phyloP scores from a whole-genome alignment of 2,113 vertebrate genomes.

The Pomatostomus ruficeps region DNA sequence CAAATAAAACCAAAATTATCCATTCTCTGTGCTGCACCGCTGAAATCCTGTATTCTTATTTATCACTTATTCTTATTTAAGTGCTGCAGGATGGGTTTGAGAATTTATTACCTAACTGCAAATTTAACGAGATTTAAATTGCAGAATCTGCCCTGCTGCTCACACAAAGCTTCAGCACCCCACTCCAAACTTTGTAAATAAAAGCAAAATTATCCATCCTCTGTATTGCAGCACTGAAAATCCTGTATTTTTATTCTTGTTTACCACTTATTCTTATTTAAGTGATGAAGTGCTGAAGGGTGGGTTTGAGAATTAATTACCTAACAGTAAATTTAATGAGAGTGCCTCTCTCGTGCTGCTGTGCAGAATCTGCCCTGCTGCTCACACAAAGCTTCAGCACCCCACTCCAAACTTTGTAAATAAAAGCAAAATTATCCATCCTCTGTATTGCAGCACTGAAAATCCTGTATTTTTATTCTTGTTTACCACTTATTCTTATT shows the following conservation, averaged over 20 bases:
- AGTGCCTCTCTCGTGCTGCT: background rate
- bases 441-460: rapidly evolving
- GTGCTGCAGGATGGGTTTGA: background rate
- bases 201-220: rapidly evolving
- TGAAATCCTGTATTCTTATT: rapidly evolving
- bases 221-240: rapidly evolving
- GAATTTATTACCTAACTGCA: background rate
- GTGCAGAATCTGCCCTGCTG: background rate
- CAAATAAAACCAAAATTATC: background rate
- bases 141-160: background rate
- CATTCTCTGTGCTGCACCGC: rapidly evolving
- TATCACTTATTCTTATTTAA: too few relatives aligned
- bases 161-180: background rate
- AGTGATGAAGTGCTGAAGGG: background rate
- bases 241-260: rapidly evolving
- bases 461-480: rapidly evolving
- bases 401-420: background rate
- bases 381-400: background rate
- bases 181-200: background rate
- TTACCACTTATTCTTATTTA: too few relatives aligned
- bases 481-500: too few relatives aligned
- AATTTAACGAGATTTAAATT: background rate
- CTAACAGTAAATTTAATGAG: background rate
- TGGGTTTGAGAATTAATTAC: background rate
- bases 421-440: rapidly evolving